These are phyloP conservation scores for Rhincodon typus DNA, from an alignment of 2,797 vertebrate genomes.

Conservation along the genomic window DNA sequence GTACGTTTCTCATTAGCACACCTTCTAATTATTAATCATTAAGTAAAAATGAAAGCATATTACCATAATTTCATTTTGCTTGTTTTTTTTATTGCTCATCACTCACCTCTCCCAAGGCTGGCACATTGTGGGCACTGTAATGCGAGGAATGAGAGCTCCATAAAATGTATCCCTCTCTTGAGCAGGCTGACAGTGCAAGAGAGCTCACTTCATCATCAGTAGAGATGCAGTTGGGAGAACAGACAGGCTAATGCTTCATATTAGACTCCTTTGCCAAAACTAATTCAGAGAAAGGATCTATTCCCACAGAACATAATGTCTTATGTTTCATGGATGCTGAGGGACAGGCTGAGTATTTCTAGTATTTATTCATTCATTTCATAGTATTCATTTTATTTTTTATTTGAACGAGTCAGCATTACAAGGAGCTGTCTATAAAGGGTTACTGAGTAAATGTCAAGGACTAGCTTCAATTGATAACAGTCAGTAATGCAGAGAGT, in stretches of 20 bases:
- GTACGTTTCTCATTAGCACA: not conserved
- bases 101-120: not conserved
- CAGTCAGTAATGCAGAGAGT: not conserved
- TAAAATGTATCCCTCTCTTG: not conserved
- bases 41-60: not conserved
- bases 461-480: not conserved
- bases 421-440: not conserved
- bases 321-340: not conserved
- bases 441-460: not conserved
- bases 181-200: not conserved
- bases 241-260: not conserved
- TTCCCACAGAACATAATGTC: not conserved
- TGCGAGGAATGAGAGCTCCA: not conserved
- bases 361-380: not conserved
- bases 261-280: not conserved
- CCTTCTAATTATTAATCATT: not conserved
- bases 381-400: not conserved
- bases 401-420: not conserved
- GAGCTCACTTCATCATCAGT: slow-evolving; percentile 1
- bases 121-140: not conserved
- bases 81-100: not conserved
- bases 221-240: not conserved
- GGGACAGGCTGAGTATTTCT: not conserved
- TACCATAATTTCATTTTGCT: not conserved
- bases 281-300: not conserved